Conservation (phyloP, 2,888 invertebrate species). For the Tipula confusa region DNA sequence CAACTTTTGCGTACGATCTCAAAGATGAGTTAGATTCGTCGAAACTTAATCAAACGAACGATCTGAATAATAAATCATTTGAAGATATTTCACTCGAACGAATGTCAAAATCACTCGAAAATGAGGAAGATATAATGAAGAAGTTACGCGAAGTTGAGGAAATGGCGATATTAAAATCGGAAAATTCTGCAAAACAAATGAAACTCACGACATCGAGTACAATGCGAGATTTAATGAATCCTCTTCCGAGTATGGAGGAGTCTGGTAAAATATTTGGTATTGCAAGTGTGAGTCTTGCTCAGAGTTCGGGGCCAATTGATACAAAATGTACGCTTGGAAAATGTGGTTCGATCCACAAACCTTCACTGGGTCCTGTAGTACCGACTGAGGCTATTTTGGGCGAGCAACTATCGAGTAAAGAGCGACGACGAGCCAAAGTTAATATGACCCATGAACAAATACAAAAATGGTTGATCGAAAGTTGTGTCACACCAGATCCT, state of each 20-base stretch:
- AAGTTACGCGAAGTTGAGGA: conserved; percentile 32
- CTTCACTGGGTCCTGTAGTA: conserved; percentile 49
- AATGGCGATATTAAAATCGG: conserved; percentile 29
- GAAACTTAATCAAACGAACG: not conserved
- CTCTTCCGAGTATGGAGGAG: conserved; percentile 51
- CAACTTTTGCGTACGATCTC: not conserved
- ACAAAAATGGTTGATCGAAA: conserved; percentile 61
- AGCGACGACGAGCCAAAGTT: conserved; percentile 56
- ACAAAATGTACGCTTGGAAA: conserved; percentile 51
- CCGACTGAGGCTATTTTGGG: conserved; percentile 49
- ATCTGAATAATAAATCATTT: conserved; percentile 28
- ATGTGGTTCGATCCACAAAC: conserved; percentile 50
- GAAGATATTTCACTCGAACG: not conserved
- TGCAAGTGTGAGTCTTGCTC: conserved; percentile 50
- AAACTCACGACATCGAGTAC: conserved; percentile 55
- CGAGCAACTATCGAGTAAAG: conserved; percentile 48
- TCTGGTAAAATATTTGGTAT: conserved; percentile 51
- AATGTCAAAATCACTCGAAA: not conserved
- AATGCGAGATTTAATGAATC: conserved; percentile 38
- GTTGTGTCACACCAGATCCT: conserved; percentile 51
- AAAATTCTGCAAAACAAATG: conserved; percentile 20
- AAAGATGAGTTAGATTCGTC: not conserved
- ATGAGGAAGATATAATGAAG: conserved; percentile 27
- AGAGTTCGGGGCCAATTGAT: conserved; percentile 50
- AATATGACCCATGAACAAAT: conserved; percentile 68